These are phyloP conservation scores for Sciurus niger DNA, from an alignment of 2,113 vertebrate species.

Conservation along the genomic window DNA sequence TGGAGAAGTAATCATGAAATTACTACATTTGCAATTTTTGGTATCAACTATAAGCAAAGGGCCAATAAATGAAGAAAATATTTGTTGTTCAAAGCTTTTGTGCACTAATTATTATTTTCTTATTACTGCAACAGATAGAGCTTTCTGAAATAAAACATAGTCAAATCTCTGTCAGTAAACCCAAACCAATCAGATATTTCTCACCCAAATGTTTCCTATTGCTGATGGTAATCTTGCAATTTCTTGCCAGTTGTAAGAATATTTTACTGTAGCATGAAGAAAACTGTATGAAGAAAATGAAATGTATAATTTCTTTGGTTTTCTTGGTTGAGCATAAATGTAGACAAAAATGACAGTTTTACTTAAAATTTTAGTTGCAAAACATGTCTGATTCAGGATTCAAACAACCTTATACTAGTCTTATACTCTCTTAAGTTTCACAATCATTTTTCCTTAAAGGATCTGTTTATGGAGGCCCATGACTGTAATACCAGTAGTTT, in stretches of 20 bases:
- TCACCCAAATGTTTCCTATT: neutral
- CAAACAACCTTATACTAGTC: neutral
- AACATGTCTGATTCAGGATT: neutral
- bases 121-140: constrained; percentile 49
- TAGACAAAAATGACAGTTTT: constrained; percentile 8
- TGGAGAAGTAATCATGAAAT: constrained; percentile 38
- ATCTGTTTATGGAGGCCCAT: neutral
- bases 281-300: constrained; percentile 3
- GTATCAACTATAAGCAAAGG: constrained; percentile 16
- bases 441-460: neutral
- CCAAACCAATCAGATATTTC: neutral
- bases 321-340: constrained; percentile 53
- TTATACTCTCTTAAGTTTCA: neutral
- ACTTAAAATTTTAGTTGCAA: neutral
- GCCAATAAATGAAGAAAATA: constrained; percentile 58
- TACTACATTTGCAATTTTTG: constrained; percentile 49
- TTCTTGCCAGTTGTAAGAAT: constrained; percentile 7
- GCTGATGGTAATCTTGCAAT: constrained; percentile 24
- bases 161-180: constrained; percentile 63
- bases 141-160: constrained; percentile 66
- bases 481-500: too few relatives aligned
- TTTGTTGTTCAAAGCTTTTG: constrained; percentile 53
- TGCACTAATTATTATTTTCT: constrained; percentile 75
- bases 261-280: constrained; percentile 46
- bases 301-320: constrained; percentile 54